Conservation (phyloP, 2,888 invertebrate species). For the Tipula lateralis region DNA sequence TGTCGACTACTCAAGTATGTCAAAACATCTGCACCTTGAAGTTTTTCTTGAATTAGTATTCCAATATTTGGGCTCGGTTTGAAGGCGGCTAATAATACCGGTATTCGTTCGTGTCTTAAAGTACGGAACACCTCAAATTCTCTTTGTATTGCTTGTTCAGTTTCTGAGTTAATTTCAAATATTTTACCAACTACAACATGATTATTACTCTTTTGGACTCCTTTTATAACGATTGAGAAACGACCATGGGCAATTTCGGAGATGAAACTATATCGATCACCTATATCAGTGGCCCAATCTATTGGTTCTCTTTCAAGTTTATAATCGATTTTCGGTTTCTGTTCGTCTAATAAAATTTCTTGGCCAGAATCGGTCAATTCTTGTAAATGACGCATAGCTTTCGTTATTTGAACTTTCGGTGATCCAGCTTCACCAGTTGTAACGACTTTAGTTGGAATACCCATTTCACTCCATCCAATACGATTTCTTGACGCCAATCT, state of each 20-base stretch:
- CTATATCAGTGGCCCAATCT: slow-evolving; percentile 64
- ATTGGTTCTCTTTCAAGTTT: slow-evolving; percentile 67
- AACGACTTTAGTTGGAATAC: slow-evolving; percentile 71
- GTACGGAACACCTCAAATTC: slow-evolving; percentile 82
- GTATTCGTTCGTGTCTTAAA: slow-evolving; percentile 83
- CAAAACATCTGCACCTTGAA: slow-evolving; percentile 87
- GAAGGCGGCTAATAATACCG: slow-evolving; percentile 66
- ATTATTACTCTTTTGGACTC: slow-evolving; percentile 69
- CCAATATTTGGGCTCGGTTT: slow-evolving; percentile 59
- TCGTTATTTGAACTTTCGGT: slow-evolving; percentile 70
- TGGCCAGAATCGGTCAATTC: slow-evolving; percentile 79
- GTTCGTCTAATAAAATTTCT: slow-evolving; percentile 61
- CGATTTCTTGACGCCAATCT: slow-evolving; percentile 82
- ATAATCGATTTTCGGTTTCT: slow-evolving; percentile 66
- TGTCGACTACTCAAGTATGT: slow-evolving; percentile 83
- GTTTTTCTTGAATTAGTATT: slow-evolving; percentile 70
- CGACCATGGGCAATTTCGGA: slow-evolving; percentile 81
- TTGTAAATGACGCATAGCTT: slow-evolving; percentile 79
- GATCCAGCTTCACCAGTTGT: slow-evolving; percentile 65
- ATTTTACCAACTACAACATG: slow-evolving; percentile 80
- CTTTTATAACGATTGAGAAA: slow-evolving; percentile 81
- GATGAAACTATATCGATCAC: slow-evolving; percentile 76
- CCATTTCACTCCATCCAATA: slow-evolving; percentile 90
- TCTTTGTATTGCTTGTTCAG: slow-evolving; percentile 61
- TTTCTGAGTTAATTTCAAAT: slow-evolving; percentile 61